Evolutionary conservation across 2,113 vertebrate species (phyloP), one percentile per base, ranked within the genome.

Genomic region (Oplegnathus fasciatus): DNA sequence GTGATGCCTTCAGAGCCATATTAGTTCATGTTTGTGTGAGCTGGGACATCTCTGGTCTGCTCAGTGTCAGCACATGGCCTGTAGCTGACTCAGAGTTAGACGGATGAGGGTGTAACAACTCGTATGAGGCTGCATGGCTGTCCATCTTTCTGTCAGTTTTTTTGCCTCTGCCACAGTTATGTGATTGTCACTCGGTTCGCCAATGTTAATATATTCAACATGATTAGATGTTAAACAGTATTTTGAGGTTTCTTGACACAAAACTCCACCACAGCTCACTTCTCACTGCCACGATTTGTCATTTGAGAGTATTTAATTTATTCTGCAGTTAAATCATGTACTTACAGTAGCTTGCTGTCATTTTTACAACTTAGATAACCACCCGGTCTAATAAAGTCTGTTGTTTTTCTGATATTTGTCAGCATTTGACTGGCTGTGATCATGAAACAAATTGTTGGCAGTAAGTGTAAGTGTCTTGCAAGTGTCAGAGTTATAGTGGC

Each of bases 1-100:
- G 67, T 34, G 52, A 86, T 79, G 79, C 67, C 82, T 85, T 83
- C 80, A 91, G 76, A 86, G 81, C 94, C 94, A 91, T 95, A 94
- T 95, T 95, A 92, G 94, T 90, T 91, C 86, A 94, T 95, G 94
- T 95, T 95, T 94, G 94, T 89, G 73, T 76, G 44, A 85, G 74
- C 87, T 14, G 76, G 42, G 92, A 90, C 82, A 76, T 68, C 67
- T 78, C 71, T 9, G 80, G 66, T 92, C 93, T 94, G 92, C 86
- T 92, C 50, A 87, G 77, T 74, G 84, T 94, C 89, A 86, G 44
- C 67, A 69, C 26, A 18, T 57, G 69, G 81, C 65, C 68, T 11
- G 28, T 1, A 46, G 75, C 73, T 86, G 84, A 82, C 57, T 68
- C 78, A 50, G 46, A 55, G 40, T 54, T 6, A 28, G 71, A 69